Evolutionary conservation across 2,888 invertebrate species (phyloP), one percentile per base, ranked within the genome.

Genomic region (Himalopsyche tibetana): DNA sequence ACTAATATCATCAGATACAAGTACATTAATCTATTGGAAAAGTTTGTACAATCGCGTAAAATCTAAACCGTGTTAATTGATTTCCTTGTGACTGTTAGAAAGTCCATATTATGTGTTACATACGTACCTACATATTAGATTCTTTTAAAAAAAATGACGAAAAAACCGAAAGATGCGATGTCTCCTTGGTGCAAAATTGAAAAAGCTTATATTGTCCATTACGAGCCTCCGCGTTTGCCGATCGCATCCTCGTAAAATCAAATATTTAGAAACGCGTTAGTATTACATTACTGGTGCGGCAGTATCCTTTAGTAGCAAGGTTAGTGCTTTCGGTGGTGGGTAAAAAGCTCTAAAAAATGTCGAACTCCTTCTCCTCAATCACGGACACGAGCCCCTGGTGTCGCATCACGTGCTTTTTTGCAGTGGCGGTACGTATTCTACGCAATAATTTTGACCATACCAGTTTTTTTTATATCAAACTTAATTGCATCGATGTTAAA

Each of bases 371-470:
- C 63, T 63, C 63, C 84, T 88, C 86, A 88, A 88, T 88, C 88
- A 88, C 88, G 79, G 88, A 83, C 86, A 88, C 86, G 86, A 82
- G 87, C 87, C 88, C 88, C 88, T 38, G 51, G 87, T 88, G 88
- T 88, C 88, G 84, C 88, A 88, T 88, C 88, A 88, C 42, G 81
- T 40, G 45, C 17, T n/a, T 56, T 40, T 45, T 80, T 2, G 8
- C 83, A 19, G 74, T 19, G 74, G 82, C 56, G 69, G 85, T n/a
- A 45, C 45, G 85, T 82, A 69, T 17, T 36, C 11, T 28, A 5
- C 12, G 15, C 12, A 51, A 15, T 51, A 51, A 3, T 15, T 51
- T 51, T 51, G 3, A 51, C 12, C 5, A 51, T 15, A 5, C 2
- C 8, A 51, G 12, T 51, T 51, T 51, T 4, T n/a, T 51, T 5